A percentile compares a stretch with the other conserved stretches of the same genome.
phyloP scores from a whole-genome alignment of 2,113 vertebrate species.

The Anarrhichthys ocellatus region DNA sequence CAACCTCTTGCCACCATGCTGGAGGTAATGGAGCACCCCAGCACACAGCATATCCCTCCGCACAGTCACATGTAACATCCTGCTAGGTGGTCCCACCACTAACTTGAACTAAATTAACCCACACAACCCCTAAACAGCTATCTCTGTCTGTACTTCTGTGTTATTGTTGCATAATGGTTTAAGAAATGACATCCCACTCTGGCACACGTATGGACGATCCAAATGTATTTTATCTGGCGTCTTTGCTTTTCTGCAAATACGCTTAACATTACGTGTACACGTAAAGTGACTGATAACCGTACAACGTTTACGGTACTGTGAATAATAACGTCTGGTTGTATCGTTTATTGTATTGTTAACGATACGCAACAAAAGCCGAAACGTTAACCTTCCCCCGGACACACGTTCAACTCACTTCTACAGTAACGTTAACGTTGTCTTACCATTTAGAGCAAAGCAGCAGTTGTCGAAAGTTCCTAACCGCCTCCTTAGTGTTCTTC shows the following conservation, averaged over 20 bases:
- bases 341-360: not conserved
- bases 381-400: no score
- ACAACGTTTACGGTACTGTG: no score
- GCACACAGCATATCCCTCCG: not conserved
- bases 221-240: no score
- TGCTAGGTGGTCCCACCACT: not conserved
- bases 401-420: not conserved
- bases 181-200: no score
- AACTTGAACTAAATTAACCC: not conserved
- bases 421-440: not conserved
- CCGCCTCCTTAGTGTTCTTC: constrained; percentile 73
- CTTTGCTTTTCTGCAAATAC: no score
- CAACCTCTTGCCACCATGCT: not conserved
- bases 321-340: not conserved
- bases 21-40: not conserved
- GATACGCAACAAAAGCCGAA: not conserved
- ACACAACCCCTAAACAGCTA: not conserved
- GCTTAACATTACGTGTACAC: no score
- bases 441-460: constrained; percentile 83
- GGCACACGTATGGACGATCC: no score
- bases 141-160: no score
- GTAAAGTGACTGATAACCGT: no score
- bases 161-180: no score
- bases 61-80: not conserved
- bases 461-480: constrained; percentile 72